A percentile compares a stretch with the other conserved stretches of the same genome.
Conservation (phyloP, 2,888 invertebrate species). For the Brachynemurus nebulosus region DNA sequence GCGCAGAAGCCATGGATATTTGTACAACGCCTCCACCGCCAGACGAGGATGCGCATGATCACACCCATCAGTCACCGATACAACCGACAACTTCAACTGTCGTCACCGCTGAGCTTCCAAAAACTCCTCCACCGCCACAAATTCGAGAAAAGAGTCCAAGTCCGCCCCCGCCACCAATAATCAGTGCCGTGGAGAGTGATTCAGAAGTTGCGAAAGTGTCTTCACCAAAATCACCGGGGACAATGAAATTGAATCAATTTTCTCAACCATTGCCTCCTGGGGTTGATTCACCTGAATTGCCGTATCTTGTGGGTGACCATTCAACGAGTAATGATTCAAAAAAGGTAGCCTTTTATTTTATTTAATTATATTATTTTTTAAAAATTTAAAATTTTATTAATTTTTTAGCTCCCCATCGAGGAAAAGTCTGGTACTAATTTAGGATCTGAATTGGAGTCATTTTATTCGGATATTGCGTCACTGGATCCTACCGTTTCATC, state of each 20-base stretch:
- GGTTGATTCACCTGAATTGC: constrained; percentile 27
- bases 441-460: constrained; percentile 40
- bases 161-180: constrained; percentile 17
- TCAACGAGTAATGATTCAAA: no score
- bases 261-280: constrained; percentile 7
- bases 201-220: neutral
- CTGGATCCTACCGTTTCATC: constrained; percentile 26
- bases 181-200: neutral
- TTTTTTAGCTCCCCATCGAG: neutral
- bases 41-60: constrained; percentile 21
- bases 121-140: constrained; percentile 21
- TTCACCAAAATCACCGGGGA: neutral
- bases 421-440: constrained; percentile 27
- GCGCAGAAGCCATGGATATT: constrained; percentile 44
- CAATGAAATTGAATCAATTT: neutral
- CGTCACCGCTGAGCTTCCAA: constrained; percentile 13
- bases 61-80: constrained; percentile 19
- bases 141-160: constrained; percentile 13
- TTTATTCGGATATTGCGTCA: constrained; percentile 44
- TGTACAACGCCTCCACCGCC: constrained; percentile 42
- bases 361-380: no score
- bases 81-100: constrained; percentile 20
- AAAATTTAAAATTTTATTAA: neutral
- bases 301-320: no score
- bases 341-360: no score